A percentile compares a stretch with the other conserved stretches of the same genome.
These are phyloP conservation scores for Polydrusus cervinus DNA, from an alignment of 2,888 invertebrate genomes.

Conservation along the genomic window DNA sequence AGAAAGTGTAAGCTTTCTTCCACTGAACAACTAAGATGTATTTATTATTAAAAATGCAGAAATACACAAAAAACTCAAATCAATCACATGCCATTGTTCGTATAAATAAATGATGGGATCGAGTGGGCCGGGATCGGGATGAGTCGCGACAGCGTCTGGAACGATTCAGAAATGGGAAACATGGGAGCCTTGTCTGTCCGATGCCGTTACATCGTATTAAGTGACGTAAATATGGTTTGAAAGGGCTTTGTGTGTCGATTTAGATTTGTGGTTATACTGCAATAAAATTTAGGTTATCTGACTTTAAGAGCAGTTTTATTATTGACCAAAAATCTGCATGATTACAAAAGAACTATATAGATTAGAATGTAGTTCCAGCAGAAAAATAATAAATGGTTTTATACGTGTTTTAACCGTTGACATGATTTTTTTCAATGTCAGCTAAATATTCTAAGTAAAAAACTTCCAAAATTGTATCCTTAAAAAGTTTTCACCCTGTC, in stretches of 20 bases:
- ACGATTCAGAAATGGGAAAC: conserved; percentile 67
- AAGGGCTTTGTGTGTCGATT: conserved; percentile 35
- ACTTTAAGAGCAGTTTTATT: neutral
- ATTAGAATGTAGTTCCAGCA: too few species aligned
- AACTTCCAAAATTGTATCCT: too few species aligned
- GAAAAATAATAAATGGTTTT: too few species aligned
- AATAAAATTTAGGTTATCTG: conserved; percentile 2
- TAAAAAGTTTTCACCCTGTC: too few species aligned
- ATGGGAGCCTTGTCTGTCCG: conserved; percentile 43
- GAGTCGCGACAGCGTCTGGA: conserved; percentile 71
- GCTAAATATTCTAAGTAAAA: too few species aligned
- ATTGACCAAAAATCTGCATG: neutral
- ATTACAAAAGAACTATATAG: too few species aligned
- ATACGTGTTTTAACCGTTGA: too few species aligned
- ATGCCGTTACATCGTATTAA: conserved; percentile 50
- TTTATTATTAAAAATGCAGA: conserved; percentile 11
- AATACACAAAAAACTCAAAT: conserved; percentile 27
- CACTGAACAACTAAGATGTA: neutral
- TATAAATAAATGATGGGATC: conserved; percentile 53
- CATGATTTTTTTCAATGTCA: too few species aligned
- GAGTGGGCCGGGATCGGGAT: conserved; percentile 65
- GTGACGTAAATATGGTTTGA: conserved; percentile 45
- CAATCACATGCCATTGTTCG: conserved; percentile 49
- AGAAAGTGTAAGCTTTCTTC: too few species aligned
- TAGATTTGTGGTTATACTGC: conserved; percentile 36